Base-by-base conservation (phyloP, 1,140 invertebrate species). In the Bombus polaris region DNA sequence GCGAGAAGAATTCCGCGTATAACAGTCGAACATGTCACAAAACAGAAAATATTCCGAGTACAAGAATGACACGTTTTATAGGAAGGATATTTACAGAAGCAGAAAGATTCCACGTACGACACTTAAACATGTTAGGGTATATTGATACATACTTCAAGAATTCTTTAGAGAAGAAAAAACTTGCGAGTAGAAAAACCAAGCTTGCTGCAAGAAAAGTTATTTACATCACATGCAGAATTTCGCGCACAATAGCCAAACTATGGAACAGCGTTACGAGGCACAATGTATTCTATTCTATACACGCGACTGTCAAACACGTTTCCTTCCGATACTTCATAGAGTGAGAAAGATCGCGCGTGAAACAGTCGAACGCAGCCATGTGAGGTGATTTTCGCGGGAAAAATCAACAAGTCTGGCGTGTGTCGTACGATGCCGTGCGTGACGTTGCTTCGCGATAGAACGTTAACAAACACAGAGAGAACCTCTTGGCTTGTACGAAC, bases 371-470 rank as follows among this genome's bases (percentile, higher is more conserved):
- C 35, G 35, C 8, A 35, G 47, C 47, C 18, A 25, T 37, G 66
- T 25, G 66, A 68, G 32, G 18, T 32, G 66, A 68, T 68, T 68
- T 68, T 37, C 66, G 15, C 66, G 18, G 66, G 66, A 10, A 37
- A 37, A 37, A 37, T 66, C n/a, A 32, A 2, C 65, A 32, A 35
- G 12, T 32, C 12, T 66, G 62, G 8, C n/a, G 47, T 32, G 80
- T 53, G 39, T 42, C 47, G 59, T 68, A 18, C 39, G 57, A 22
- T 35, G 32, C n/a, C 68, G 80, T 81, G 80, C 80, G 47, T 81
- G 53, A 73, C 47, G 68, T n/a, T 25, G 35, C 28, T 15, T n/a
- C 42, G 25, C 70, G 47, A 81, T 42, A 22, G 28, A 32, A 22
- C n/a, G 32, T 32, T 32, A 66, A 35, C n/a, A 35, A 66, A 35